Conservation (phyloP, 2,797 vertebrate genomes). For the Gila robusta region DNA sequence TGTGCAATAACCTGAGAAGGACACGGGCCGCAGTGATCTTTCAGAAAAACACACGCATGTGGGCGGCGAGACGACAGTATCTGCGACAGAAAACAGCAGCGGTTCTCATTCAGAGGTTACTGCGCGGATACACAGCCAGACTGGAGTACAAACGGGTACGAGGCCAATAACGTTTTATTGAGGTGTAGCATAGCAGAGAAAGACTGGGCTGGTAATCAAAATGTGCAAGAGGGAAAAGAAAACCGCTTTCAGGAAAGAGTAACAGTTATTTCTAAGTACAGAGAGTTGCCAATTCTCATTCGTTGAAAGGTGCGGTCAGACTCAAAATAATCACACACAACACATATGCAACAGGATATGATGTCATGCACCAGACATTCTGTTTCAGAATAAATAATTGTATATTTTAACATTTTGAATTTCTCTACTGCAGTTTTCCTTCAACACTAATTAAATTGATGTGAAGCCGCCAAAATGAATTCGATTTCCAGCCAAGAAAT, state of each 20-base stretch:
- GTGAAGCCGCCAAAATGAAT: neutral
- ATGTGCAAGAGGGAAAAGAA: neutral
- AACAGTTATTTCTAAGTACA: neutral
- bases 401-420: neutral
- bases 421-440: neutral
- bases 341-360: neutral
- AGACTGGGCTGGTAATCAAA: neutral
- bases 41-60: conserved; percentile 91
- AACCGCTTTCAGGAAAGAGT: neutral
- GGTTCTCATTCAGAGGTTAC: conserved; percentile 84
- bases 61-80: conserved; percentile 79
- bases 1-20: conserved; percentile 83
- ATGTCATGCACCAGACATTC: neutral
- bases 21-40: conserved; percentile 87
- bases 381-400: neutral
- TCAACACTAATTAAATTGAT: neutral
- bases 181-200: neutral
- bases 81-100: conserved; percentile 79
- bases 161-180: neutral
- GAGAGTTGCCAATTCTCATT: neutral
- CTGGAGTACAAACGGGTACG: conserved; percentile 81
- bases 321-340: neutral
- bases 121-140: conserved; percentile 85
- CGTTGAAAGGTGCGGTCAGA: neutral
- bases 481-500: neutral